These are phyloP conservation scores for Caenorhabditis briggsae DNA, from an alignment of 1,140 invertebrate species.

Conservation along the genomic window DNA sequence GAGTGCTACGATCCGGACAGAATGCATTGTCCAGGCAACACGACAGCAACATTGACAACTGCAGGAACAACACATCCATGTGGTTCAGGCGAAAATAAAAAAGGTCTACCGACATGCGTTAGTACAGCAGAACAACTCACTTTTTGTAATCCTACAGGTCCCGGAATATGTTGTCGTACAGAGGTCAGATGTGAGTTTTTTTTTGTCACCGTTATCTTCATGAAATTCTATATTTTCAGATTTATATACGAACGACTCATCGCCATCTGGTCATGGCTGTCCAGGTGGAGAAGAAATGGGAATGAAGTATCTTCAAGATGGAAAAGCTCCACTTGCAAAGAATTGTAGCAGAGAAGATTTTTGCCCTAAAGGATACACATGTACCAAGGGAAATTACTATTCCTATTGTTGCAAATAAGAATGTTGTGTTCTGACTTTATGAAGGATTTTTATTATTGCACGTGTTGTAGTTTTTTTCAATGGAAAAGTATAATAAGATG, in stretches of 20 bases:
- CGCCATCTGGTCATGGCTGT: too few relatives aligned
- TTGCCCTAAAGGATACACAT: neutral
- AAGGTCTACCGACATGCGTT: neutral
- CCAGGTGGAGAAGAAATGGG: neutral
- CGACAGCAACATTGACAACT: neutral
- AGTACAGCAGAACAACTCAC: neutral
- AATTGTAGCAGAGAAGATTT: neutral
- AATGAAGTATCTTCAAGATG: neutral
- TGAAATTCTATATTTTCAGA: too few relatives aligned
- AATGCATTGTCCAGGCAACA: neutral
- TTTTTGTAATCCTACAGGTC: neutral
- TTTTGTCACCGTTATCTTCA: too few relatives aligned
- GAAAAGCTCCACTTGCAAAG: neutral
- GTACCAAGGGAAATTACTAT: neutral
- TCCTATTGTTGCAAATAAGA: constrained; percentile 10
- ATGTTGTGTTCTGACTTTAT: too few relatives aligned
- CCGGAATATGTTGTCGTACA: neutral
- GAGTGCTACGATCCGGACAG: neutral
- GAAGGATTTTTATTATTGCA: too few relatives aligned
- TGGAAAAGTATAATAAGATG: too few relatives aligned
- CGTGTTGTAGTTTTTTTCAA: too few relatives aligned
- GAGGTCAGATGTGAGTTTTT: neutral
- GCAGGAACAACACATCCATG: neutral
- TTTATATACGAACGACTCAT: too few relatives aligned
- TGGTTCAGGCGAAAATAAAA: neutral